A percentile compares a stretch with the other conserved stretches of the same genome.
Evolutionary conservation across 2,888 invertebrate genomes (phyloP).

Genomic region (Parelbella ahira): DNA sequence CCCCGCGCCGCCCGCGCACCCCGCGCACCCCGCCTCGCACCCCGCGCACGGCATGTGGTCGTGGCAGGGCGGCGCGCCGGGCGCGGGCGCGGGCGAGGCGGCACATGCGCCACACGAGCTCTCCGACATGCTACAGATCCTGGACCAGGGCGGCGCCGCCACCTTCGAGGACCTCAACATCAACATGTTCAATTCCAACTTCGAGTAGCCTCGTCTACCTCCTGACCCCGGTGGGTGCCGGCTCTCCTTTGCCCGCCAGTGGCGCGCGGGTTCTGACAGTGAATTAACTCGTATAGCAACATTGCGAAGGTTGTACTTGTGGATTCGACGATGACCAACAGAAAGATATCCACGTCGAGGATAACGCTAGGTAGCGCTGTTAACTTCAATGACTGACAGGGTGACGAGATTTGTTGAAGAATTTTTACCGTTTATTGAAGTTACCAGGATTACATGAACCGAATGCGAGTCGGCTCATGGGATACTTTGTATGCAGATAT

Average conservation of each 20-base stretch:
- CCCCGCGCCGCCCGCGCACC: conserved; percentile 51
- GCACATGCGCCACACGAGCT: conserved; percentile 85
- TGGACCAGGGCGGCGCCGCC: conserved; percentile 90
- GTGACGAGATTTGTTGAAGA: conserved; percentile 24
- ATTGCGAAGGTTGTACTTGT: too few relatives aligned
- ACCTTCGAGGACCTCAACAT: conserved; percentile 94
- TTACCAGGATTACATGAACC: conserved; percentile 15
- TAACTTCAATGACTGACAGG: conserved; percentile 21
- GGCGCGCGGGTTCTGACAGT: background rate
- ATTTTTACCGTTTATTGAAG: conserved; percentile 22
- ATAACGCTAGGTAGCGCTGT: conserved; percentile 15
- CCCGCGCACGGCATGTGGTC: conserved; percentile 85
- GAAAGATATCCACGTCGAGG: conserved; percentile 2
- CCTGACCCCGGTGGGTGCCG: background rate
- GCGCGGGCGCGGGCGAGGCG: conserved; percentile 41
- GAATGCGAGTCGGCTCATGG: conserved; percentile 5
- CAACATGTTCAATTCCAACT: conserved; percentile 91
- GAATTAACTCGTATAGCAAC: conserved; percentile 5
- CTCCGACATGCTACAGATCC: conserved; percentile 95
- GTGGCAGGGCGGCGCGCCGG: conserved; percentile 82
- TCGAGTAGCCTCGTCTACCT: conserved; percentile 48
- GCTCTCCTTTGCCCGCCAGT: background rate
- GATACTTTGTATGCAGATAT: conserved; percentile 33
- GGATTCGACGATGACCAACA: conserved; percentile 4
- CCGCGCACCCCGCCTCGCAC: conserved; percentile 37